These are phyloP conservation scores for Mus musculus DNA, from an alignment of 2,113 vertebrate species.

Conservation along the genomic window GRCm39 chr8:50009501-50010000, in stretches of 20 bases:
- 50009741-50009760: neutral
- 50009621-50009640: constrained; percentile 39
- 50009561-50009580: neutral
- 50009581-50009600: neutral
- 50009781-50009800: neutral
- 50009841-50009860: neutral
- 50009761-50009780: neutral
- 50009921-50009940: constrained; percentile 3
- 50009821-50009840: neutral
- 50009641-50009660: neutral
- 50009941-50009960: neutral
- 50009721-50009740: neutral
- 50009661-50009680: neutral
- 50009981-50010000: neutral
- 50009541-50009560: neutral
- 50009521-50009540: neutral
- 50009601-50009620: neutral
- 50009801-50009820: neutral
- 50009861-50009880: neutral
- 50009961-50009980: constrained; percentile 14
- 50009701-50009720: neutral
- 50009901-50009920: neutral
- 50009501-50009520: neutral
- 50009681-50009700: neutral
- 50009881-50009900: neutral